Conservation (phyloP, 2,797 vertebrate genomes). For the Lophotriccus pileatus region DNA sequence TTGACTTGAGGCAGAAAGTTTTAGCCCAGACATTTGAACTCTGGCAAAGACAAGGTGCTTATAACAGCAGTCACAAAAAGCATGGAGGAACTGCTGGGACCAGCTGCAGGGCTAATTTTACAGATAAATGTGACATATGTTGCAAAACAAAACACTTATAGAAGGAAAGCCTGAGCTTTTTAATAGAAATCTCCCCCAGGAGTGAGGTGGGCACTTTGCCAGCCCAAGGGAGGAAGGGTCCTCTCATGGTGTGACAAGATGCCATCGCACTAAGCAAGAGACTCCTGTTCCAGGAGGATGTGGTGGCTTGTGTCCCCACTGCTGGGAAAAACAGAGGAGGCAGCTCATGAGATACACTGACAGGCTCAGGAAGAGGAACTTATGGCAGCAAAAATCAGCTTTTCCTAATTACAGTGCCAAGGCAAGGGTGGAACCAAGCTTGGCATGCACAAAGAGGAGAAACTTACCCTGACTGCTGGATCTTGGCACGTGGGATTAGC, state of each 20-base stretch:
- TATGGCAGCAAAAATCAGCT: not conserved
- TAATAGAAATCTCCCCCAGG: not conserved
- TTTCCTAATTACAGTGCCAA: not conserved
- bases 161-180: not conserved
- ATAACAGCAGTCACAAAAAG: not conserved
- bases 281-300: not conserved
- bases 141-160: not conserved
- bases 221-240: not conserved
- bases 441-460: not conserved
- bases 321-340: not conserved
- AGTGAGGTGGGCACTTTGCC: not conserved
- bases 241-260: not conserved
- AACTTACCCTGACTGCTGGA: not conserved
- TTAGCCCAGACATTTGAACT: not conserved
- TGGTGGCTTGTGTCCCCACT: not conserved
- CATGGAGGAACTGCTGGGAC: not conserved
- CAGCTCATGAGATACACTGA: accelerated
- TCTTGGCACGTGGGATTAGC: not conserved
- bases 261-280: not conserved
- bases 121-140: not conserved
- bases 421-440: not conserved
- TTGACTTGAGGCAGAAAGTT: not conserved
- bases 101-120: not conserved
- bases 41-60: accelerated
- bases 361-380: not conserved